Evolutionary conservation across 1,140 invertebrate species (phyloP).

Genomic region (Heliconius himera): DNA sequence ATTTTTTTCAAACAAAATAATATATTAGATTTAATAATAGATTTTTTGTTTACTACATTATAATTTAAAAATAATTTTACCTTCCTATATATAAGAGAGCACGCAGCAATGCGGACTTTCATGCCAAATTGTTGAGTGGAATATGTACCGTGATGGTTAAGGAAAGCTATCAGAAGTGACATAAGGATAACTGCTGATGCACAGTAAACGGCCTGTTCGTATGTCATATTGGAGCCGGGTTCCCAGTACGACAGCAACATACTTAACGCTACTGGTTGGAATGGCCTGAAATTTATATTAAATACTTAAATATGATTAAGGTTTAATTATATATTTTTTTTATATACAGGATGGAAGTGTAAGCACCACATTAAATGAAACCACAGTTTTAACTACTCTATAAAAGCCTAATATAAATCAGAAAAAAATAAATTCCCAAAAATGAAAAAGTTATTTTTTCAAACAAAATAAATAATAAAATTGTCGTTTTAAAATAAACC

Average conservation of each 20-base stretch:
- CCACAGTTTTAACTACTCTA: too few relatives aligned
- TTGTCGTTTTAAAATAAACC: too few relatives aligned
- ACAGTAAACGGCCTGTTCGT: conserved; percentile 73
- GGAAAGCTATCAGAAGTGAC: conserved; percentile 70
- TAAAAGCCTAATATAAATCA: too few relatives aligned
- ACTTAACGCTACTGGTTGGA: conserved; percentile 74
- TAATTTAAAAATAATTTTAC: conserved; percentile 49
- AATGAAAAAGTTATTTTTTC: too few relatives aligned
- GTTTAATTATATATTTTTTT: neutral
- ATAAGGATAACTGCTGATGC: conserved; percentile 70
- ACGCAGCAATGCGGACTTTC: conserved; percentile 83
- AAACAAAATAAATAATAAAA: too few relatives aligned
- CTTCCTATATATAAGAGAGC: conserved; percentile 84
- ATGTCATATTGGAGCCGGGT: conserved; percentile 67
- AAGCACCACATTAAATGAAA: too few relatives aligned
- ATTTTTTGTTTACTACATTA: neutral
- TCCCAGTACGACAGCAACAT: conserved; percentile 76
- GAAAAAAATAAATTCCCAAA: too few relatives aligned
- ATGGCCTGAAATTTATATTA: conserved; percentile 55
- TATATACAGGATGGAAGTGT: too few relatives aligned
- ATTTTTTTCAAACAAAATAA: neutral
- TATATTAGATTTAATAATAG: too few relatives aligned
- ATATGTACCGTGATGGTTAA: conserved; percentile 75
- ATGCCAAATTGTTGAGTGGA: conserved; percentile 77
- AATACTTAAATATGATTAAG: neutral